A percentile compares a stretch with the other conserved stretches of the same genome.
Conservation (phyloP, 2,888 invertebrate species). For the Empis stercorea region DNA sequence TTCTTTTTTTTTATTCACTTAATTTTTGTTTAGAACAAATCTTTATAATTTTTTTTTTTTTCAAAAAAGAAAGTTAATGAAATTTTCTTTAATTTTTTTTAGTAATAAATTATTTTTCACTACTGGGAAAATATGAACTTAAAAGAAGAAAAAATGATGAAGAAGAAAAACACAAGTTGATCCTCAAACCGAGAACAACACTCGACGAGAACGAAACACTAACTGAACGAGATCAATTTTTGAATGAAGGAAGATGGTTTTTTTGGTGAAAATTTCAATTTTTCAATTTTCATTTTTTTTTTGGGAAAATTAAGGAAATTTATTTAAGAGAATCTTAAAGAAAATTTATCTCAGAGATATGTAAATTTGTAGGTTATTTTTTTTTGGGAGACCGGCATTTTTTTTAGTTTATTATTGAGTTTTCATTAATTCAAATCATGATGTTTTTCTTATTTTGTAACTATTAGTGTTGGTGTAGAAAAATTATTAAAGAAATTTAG, state of each 20-base stretch:
- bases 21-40: background rate
- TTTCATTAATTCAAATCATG: no score
- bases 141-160: constrained; percentile 21
- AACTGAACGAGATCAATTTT: constrained; percentile 22
- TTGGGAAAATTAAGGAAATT: no score
- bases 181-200: constrained; percentile 33
- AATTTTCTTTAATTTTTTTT: constrained; percentile 1
- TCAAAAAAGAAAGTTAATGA: background rate
- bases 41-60: background rate
- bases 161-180: background rate
- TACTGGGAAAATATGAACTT: constrained; percentile 25
- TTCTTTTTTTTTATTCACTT: background rate
- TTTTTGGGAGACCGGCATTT: no score
- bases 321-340: no score
- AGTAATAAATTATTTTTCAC: background rate
- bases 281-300: background rate
- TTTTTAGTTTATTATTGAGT: no score
- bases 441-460: no score
- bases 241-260: background rate
- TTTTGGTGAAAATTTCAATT: background rate
- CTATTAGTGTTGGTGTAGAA: no score
- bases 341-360: no score
- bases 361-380: no score
- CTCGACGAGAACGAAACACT: constrained; percentile 38
- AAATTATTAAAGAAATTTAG: no score